Percentiles rank a stretch among this genome's conserved stretches.
Conservation (phyloP, 2,888 invertebrate genomes). For the Cantharis nigra region DNA sequence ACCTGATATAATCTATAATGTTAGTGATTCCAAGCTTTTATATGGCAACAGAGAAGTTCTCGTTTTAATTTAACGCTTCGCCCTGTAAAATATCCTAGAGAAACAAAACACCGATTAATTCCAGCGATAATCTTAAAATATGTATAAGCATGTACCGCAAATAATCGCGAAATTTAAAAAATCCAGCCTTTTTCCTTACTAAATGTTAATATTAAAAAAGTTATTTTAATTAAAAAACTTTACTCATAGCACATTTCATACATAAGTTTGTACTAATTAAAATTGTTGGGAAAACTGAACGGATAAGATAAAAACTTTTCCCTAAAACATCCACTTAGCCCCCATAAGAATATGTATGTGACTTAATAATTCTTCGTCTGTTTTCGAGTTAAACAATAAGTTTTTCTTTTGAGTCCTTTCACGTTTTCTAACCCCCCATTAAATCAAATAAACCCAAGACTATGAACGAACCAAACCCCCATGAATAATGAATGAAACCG, state of each 20-base stretch:
- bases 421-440: neutral
- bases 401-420: neutral
- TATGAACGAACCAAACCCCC: neutral
- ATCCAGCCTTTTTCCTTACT: neutral
- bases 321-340: neutral
- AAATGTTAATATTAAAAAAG: neutral
- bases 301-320: neutral
- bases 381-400: neutral
- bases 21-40: slow-evolving; percentile 10
- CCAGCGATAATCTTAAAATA: slow-evolving; percentile 13
- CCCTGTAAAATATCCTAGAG: slow-evolving; percentile 7
- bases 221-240: neutral
- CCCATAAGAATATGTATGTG: neutral
- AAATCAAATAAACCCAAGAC: neutral
- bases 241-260: neutral
- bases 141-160: neutral
- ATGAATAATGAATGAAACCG: neutral
- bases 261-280: neutral
- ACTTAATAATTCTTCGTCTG: neutral
- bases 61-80: slow-evolving; percentile 14
- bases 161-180: neutral
- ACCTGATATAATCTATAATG: slow-evolving; percentile 10
- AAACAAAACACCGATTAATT: slow-evolving; percentile 14
- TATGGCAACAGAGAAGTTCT: slow-evolving; percentile 3
- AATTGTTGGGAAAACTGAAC: neutral